Evolutionary conservation across 2,797 vertebrate genomes (phyloP).

Genomic region (Lacerta viridis): DNA sequence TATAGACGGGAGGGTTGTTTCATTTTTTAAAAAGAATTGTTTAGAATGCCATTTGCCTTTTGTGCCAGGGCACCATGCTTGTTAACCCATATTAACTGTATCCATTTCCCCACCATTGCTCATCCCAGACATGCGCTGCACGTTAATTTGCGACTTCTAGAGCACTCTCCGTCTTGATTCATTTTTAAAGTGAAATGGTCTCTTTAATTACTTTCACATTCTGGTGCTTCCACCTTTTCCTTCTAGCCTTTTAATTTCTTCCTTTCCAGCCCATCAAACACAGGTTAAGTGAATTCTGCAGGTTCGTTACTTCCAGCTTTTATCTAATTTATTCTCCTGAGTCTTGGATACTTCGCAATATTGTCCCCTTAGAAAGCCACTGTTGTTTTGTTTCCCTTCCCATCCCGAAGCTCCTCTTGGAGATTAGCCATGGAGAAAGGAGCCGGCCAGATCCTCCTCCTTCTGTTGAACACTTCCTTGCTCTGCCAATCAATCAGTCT

Average conservation of each 20-base stretch:
- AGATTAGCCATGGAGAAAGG: rapidly evolving
- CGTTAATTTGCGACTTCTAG: slow-evolving; percentile 26
- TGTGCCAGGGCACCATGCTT: background rate
- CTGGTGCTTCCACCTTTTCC: slow-evolving; percentile 32
- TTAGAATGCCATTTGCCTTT: background rate
- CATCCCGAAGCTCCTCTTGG: background rate
- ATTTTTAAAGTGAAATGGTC: slow-evolving; percentile 35
- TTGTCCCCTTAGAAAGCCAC: background rate
- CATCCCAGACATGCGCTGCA: slow-evolving; percentile 15
- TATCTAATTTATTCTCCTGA: background rate
- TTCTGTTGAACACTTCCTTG: background rate
- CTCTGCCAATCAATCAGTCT: background rate
- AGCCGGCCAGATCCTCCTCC: background rate
- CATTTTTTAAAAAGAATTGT: background rate
- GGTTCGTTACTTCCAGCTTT: slow-evolving; percentile 36
- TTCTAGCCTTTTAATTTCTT: slow-evolving; percentile 28
- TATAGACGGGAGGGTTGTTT: background rate
- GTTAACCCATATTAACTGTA: background rate
- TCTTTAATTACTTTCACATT: slow-evolving; percentile 37
- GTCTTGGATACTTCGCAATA: background rate
- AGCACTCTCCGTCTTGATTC: background rate
- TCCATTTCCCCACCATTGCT: background rate
- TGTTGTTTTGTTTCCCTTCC: background rate
- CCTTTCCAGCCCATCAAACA: slow-evolving; percentile 28
- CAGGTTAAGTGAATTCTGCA: slow-evolving; percentile 34